Conservation (phyloP, 2,888 invertebrate species). For the Thymelicus lineola region DNA sequence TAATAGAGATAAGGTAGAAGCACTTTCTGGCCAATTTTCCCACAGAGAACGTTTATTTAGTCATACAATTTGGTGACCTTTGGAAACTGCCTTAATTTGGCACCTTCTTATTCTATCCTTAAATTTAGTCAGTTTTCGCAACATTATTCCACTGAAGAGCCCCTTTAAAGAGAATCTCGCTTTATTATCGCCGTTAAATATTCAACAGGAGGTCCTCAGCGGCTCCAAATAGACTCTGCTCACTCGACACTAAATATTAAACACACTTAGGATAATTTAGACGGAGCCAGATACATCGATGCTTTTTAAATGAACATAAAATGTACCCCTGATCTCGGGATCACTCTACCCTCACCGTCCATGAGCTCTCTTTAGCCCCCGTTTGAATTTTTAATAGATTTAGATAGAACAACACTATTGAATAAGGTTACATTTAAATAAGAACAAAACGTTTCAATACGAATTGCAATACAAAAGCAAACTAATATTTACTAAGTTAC, state of each 20-base stretch:
- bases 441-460: background rate
- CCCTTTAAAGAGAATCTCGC: constrained; percentile 34
- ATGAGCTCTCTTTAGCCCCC: constrained; percentile 46
- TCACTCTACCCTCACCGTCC: constrained; percentile 53
- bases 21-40: background rate
- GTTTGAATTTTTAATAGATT: constrained; percentile 54
- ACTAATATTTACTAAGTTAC: no score
- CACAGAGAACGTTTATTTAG: background rate
- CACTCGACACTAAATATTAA: constrained; percentile 45
- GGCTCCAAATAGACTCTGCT: constrained; percentile 25
- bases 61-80: background rate
- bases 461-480: no score
- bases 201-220: constrained; percentile 33
- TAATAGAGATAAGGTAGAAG: no score
- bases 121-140: constrained; percentile 15
- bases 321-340: constrained; percentile 69
- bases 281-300: constrained; percentile 46
- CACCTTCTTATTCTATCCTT: constrained; percentile 17
- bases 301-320: constrained; percentile 66
- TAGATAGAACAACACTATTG: background rate
- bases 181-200: constrained; percentile 36
- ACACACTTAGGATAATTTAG: constrained; percentile 51
- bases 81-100: background rate
- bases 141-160: constrained; percentile 24
- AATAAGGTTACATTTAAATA: no score